Evolutionary conservation across 2,113 vertebrate genomes (phyloP).

Genomic region (Triplophysa rosa): DNA sequence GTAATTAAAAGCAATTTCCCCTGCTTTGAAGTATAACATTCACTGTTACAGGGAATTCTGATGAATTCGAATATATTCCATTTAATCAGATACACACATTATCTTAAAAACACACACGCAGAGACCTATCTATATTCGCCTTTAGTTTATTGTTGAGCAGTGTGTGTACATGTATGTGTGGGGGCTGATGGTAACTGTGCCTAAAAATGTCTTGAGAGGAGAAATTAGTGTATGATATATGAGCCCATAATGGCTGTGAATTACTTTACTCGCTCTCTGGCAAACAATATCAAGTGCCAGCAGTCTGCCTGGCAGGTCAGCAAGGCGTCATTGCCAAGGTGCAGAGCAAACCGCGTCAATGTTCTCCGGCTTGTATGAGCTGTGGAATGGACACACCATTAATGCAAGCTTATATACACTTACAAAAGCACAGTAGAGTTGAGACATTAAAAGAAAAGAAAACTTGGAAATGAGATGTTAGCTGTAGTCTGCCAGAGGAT

Average conservation of each 20-base stretch:
- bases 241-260: constrained; percentile 24
- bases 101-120: constrained; percentile 3
- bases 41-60: not conserved
- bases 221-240: constrained; percentile 39
- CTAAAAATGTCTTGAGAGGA: constrained; percentile 15
- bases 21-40: constrained; percentile 34
- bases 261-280: constrained; percentile 19
- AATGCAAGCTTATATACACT: not conserved
- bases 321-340: constrained; percentile 19
- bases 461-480: not conserved
- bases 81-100: not conserved
- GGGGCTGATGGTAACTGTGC: constrained; percentile 7
- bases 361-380: not conserved
- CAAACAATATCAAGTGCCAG: constrained; percentile 41
- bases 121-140: constrained; percentile 13
- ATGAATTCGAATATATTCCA: not conserved
- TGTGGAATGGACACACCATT: not conserved
- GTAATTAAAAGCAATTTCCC: constrained; percentile 29
- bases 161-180: not conserved
- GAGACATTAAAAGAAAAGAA: not conserved
- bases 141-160: not conserved
- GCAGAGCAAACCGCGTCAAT: not conserved
- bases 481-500: not conserved
- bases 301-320: constrained; percentile 23
- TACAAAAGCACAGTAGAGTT: not conserved